Evolutionary conservation across 2,113 vertebrate genomes (phyloP).

Genomic region (Engraulis encrasicolus): DNA sequence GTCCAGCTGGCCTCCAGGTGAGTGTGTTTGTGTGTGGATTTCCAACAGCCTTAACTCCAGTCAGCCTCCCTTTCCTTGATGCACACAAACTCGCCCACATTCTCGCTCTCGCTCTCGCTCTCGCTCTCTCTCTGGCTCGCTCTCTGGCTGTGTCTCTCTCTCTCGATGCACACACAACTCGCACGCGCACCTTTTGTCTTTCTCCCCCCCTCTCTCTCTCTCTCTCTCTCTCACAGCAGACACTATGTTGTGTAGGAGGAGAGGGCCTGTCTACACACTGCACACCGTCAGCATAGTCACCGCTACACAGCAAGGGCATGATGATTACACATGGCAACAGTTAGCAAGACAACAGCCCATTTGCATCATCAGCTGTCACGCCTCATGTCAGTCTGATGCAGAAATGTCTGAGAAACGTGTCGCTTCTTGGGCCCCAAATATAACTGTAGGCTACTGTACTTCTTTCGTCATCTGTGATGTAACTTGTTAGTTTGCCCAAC

Average conservation of each 20-base stretch:
- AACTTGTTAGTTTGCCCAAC: not conserved
- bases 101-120: no score
- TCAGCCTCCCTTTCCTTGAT: no score
- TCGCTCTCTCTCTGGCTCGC: not conserved
- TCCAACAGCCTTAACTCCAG: no score
- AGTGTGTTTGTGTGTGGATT: slow-evolving; percentile 1
- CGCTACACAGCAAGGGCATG: not conserved
- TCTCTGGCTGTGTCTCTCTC: no score
- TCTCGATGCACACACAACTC: no score
- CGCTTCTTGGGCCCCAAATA: not conserved
- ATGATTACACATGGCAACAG: not conserved
- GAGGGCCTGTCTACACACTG: not conserved
- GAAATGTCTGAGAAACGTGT: not conserved
- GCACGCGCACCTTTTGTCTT: no score
- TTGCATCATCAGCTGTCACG: not conserved
- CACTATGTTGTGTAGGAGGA: not conserved
- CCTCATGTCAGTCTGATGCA: no score
- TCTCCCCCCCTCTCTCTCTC: no score
- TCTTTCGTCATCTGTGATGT: not conserved
- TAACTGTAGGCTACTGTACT: no score
- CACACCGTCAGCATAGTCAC: not conserved
- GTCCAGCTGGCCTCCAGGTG: slow-evolving; percentile 98
- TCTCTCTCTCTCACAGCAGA: no score
- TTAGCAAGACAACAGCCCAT: not conserved
- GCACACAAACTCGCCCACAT: no score